Conservation (phyloP, 2,113 vertebrate species). For the Melanerpes aurifrons region DNA sequence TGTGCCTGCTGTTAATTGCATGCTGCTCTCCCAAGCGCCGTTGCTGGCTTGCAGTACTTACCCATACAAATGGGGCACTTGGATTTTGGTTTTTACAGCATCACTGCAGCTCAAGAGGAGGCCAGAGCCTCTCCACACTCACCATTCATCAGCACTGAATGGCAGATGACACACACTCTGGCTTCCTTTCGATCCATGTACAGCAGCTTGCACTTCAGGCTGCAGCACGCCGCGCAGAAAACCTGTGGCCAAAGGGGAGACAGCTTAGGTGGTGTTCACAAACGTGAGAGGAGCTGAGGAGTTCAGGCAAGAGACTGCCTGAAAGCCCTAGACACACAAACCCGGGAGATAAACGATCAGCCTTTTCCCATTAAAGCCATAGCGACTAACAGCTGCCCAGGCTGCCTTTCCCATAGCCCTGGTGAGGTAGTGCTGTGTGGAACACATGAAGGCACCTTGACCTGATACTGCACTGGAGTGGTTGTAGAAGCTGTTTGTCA, state of each 20-base stretch:
- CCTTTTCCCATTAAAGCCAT: neutral
- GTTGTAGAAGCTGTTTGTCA: neutral
- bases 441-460: neutral
- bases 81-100: neutral
- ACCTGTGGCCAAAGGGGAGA: slow-evolving; percentile 81
- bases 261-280: neutral
- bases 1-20: neutral
- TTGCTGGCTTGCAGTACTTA: neutral
- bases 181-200: slow-evolving; percentile 98
- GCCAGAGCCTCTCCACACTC: slow-evolving; percentile 67
- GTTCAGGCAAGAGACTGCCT: neutral
- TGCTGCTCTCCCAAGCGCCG: neutral
- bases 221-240: slow-evolving; percentile 94
- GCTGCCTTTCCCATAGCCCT: neutral
- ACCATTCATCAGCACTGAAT: slow-evolving; percentile 92
- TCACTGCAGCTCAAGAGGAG: neutral
- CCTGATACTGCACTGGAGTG: neutral
- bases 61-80: neutral
- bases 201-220: slow-evolving; percentile 89
- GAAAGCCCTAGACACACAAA: neutral
- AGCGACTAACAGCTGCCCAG: neutral
- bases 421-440: neutral
- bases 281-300: neutral
- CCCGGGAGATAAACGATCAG: neutral
- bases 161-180: slow-evolving; percentile 94